Base-by-base conservation (phyloP, 2,113 vertebrate species). In the Pao palembangensis region DNA sequence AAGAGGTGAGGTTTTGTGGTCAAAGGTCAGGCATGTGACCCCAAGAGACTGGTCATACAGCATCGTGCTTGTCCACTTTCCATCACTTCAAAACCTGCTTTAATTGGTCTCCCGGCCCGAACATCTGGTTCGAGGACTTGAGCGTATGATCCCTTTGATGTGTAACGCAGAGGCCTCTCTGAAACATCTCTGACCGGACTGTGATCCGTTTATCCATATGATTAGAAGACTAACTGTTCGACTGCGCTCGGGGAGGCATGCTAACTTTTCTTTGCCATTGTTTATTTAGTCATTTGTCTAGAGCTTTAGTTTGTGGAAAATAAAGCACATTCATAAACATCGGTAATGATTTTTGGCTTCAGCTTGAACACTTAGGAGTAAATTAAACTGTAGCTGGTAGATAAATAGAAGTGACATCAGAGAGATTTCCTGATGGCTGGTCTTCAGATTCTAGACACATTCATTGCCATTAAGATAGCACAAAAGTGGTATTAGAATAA, bases 1-100 rank as follows among this genome's bases (percentile, higher is more conserved):
- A 93, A 92, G 83, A 83, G 85, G 82, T 92, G 88, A 91, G 73
- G 70, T 44, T 48, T 3, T 5, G 8, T 14, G 56, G 79, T 73
- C 14, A 34, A 13, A 50, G 61, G 62, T 61, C 54, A 7, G 44
- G n/a, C 51, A 11, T 23, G 43, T 47, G 68, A 5, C 65, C 54
- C 25, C 5, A 47, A 55, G 21, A 43, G 23, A 47, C 15, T 38
- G 52, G 44, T 67, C 51, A 11, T 19, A 20, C 61, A 8, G 55
- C 65, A 55, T 60, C 63, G 51, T 2, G 43, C 31, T 34, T 13
- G 52, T 66, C 55, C 53, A 0, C 55, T 52, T 31, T 67, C 58
- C 56, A 8, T 51, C 47, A 10, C 71, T 76, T 73, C 71, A 51
- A 64, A 67, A 42, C 44, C 0, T 3, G 10, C 71, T 57, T 58